Percentiles rank a stretch among this genome's conserved stretches.
Evolutionary conservation across 53 echinoderm and acorn worm species (phyloP).

Genomic region (Stichopus horrens): DNA sequence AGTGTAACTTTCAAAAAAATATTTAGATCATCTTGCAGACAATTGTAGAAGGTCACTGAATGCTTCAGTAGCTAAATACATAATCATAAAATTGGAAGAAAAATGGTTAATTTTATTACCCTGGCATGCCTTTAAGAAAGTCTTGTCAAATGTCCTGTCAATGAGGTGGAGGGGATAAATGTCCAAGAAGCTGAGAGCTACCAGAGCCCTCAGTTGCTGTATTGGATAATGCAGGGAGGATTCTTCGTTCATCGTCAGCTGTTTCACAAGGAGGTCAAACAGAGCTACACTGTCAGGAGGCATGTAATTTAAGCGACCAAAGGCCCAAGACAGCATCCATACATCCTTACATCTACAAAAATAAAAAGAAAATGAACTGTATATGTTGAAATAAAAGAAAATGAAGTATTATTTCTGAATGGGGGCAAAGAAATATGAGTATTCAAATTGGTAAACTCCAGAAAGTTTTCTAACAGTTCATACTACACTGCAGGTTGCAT

Average conservation of each 20-base stretch:
- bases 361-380: no score
- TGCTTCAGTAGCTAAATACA: no score
- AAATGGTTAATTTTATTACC: conserved; percentile 38
- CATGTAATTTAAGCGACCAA: conserved; percentile 73
- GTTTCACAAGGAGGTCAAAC: conserved; percentile 44
- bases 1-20: no score
- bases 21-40: no score
- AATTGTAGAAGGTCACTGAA: no score
- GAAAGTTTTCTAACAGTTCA: no score
- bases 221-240: not conserved
- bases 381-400: no score
- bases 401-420: no score
- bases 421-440: no score
- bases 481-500: no score
- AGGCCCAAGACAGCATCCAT: conserved; percentile 72
- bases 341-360: conserved; percentile 60
- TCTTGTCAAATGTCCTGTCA: conserved; percentile 60
- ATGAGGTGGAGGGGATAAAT: conserved; percentile 65
- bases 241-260: conserved; percentile 28
- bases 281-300: conserved; percentile 58
- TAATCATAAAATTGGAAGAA: no score
- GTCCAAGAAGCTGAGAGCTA: conserved; percentile 71
- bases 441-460: no score
- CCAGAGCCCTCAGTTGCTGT: conserved; percentile 62
- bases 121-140: conserved; percentile 51